Conservation (phyloP, 2,888 invertebrate genomes). For the Torymus texanus region DNA sequence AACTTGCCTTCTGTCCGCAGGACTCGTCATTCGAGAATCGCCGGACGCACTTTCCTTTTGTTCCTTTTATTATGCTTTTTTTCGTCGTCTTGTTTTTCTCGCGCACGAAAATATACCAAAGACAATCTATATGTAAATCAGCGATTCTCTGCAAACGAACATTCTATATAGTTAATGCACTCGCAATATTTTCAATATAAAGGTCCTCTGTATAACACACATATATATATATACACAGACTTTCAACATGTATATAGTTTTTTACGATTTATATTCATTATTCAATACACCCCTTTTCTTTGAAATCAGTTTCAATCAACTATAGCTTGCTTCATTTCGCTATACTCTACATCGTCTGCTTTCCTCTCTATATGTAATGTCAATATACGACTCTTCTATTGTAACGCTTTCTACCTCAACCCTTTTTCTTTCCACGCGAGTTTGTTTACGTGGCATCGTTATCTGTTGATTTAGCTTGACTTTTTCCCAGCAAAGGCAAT, state of each 20-base stretch:
- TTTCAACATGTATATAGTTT: too few species aligned
- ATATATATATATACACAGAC: too few species aligned
- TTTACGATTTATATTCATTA: too few species aligned
- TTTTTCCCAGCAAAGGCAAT: conserved; percentile 7
- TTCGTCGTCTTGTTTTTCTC: not conserved
- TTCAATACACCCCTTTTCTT: not conserved
- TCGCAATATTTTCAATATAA: too few species aligned
- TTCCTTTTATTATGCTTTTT: not conserved
- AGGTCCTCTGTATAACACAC: too few species aligned
- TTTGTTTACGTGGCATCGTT: conserved; percentile 28
- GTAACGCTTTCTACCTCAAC: not conserved
- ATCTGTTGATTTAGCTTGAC: conserved; percentile 29
- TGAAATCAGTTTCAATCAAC: conserved; percentile 11
- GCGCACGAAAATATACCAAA: not conserved
- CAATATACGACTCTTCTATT: conserved; percentile 1
- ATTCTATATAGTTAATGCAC: too few species aligned
- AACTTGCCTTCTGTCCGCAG: not conserved
- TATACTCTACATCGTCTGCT: too few species aligned
- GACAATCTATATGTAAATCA: too few species aligned
- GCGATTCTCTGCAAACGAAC: too few species aligned
- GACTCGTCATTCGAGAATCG: not conserved
- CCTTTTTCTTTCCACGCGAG: not conserved
- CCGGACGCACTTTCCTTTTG: not conserved
- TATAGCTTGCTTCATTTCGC: not conserved
- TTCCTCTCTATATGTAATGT: conserved; percentile 5